Conservation (phyloP, 1,140 invertebrate genomes). For the Apis laboriosa region DNA sequence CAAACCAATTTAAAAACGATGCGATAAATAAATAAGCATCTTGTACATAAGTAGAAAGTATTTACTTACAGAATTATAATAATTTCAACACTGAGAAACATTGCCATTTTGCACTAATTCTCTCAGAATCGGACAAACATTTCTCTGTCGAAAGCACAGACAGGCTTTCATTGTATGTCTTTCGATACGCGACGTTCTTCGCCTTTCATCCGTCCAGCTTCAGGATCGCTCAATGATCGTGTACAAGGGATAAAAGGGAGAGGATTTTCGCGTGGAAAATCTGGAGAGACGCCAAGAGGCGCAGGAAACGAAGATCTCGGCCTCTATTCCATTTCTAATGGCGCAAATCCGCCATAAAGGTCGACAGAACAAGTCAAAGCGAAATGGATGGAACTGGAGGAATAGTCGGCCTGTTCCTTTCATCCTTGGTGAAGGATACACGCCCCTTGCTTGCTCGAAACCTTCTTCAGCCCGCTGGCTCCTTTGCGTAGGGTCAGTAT, state of each 20-base stretch:
- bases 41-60: background rate
- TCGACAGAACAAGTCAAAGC: constrained; percentile 26
- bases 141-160: constrained; percentile 28
- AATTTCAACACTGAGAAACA: background rate
- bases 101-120: background rate
- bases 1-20: too few relatives aligned
- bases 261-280: constrained; percentile 32
- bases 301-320: too few relatives aligned
- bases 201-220: background rate
- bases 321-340: background rate
- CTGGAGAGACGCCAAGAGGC: background rate
- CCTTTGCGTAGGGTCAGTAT: constrained; percentile 39
- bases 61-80: background rate
- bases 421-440: constrained; percentile 55
- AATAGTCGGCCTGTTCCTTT: constrained; percentile 49
- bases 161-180: constrained; percentile 9
- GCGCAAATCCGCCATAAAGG: constrained; percentile 30
- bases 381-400: constrained; percentile 14
- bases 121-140: background rate
- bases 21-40: background rate
- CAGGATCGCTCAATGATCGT: background rate
- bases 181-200: background rate
- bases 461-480: constrained; percentile 35
- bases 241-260: background rate
- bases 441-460: constrained; percentile 39